Evolutionary conservation across 2,888 invertebrate genomes (phyloP).

Genomic region (Drosophila mayaguana): DNA sequence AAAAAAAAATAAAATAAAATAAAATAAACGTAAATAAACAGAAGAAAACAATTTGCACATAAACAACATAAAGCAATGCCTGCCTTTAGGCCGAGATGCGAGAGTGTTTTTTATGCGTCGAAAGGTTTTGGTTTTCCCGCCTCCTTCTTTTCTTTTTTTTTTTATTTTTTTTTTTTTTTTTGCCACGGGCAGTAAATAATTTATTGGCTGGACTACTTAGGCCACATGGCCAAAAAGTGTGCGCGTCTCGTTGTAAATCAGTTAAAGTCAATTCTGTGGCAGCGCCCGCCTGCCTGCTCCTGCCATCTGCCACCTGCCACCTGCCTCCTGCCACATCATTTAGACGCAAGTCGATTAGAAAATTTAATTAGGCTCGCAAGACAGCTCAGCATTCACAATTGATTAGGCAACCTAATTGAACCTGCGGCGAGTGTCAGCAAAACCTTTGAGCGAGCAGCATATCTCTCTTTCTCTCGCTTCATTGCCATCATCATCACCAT

Average conservation of each 20-base stretch:
- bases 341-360: constrained; percentile 65
- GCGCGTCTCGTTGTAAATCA: constrained; percentile 42
- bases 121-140: constrained; percentile 21
- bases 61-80: constrained; percentile 62
- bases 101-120: constrained; percentile 50
- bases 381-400: constrained; percentile 44
- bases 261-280: constrained; percentile 45
- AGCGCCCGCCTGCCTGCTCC: not conserved
- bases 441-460: not conserved
- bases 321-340: constrained; percentile 23
- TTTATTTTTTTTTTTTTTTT: constrained; percentile 46
- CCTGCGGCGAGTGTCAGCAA: constrained; percentile 32
- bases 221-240: constrained; percentile 45
- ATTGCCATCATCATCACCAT: not conserved
- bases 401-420: constrained; percentile 61
- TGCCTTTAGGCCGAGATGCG: constrained; percentile 39
- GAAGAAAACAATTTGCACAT: constrained; percentile 64
- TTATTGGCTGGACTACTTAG: constrained; percentile 54
- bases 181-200: constrained; percentile 62
- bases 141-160: constrained; percentile 31
- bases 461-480: not conserved
- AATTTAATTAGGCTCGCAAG: constrained; percentile 62
- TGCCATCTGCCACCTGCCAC: constrained; percentile 15
- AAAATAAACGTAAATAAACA: constrained; percentile 3
- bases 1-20: not conserved